A percentile compares a stretch with the other conserved stretches of the same genome.
phyloP scores from a whole-genome alignment of 2,888 invertebrate genomes.

The Pseudanteris insignis region DNA sequence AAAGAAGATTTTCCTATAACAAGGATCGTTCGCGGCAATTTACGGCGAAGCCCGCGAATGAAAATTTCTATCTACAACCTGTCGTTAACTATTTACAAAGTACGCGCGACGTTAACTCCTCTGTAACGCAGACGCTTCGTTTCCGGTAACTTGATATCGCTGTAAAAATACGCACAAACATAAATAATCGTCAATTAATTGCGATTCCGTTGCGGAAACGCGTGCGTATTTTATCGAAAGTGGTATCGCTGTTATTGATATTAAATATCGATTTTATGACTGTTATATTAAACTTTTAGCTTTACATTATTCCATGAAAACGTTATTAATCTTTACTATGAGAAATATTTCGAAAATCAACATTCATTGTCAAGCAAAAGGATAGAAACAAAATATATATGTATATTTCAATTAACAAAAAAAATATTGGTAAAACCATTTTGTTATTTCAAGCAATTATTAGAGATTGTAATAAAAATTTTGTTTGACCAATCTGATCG shows the following conservation, averaged over 20 bases:
- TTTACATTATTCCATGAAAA: no score
- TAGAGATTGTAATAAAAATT: no score
- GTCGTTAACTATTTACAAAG: slow-evolving; percentile 21
- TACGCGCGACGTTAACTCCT: slow-evolving; percentile 8
- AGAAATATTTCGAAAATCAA: no score
- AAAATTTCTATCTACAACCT: slow-evolving; percentile 29
- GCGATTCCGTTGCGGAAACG: slow-evolving; percentile 10
- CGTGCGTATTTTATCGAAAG: slow-evolving; percentile 12
- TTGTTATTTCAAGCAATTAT: no score
- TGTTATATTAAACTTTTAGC: no score
- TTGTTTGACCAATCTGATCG: no score
- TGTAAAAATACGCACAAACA: slow-evolving; percentile 7
- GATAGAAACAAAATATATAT: no score
- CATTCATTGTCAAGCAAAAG: no score
- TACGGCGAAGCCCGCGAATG: slow-evolving; percentile 13
- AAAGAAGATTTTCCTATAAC: slow-evolving; percentile 17
- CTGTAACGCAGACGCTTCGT: slow-evolving; percentile 9
- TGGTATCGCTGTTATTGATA: not conserved
- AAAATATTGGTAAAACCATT: no score
- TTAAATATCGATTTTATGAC: slow-evolving; percentile 1
- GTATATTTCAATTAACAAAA: no score
- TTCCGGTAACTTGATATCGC: slow-evolving; percentile 14
- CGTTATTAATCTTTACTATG: no score
- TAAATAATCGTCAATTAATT: slow-evolving; percentile 19
- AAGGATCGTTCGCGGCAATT: slow-evolving; percentile 15